Conservation (phyloP, 1,140 invertebrate species). For the Drosophila ficusphila region DNA sequence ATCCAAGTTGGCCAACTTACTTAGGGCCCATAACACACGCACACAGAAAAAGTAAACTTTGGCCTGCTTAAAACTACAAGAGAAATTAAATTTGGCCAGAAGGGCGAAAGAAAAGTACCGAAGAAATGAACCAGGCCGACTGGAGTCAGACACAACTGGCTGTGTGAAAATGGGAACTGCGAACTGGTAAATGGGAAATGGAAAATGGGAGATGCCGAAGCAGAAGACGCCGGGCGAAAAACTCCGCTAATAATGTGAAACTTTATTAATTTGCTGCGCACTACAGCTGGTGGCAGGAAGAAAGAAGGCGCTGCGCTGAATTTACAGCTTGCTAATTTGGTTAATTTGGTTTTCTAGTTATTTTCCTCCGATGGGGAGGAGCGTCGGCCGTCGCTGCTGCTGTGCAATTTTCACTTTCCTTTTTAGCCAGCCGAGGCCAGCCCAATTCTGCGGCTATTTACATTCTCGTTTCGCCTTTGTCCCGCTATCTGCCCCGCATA, state of each 20-base stretch:
- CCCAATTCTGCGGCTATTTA: slow-evolving; percentile 42
- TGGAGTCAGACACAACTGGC: slow-evolving; percentile 32
- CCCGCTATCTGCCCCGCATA: slow-evolving; percentile 36
- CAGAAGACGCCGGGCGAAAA: slow-evolving; percentile 20
- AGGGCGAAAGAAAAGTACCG: background rate
- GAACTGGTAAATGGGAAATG: slow-evolving; percentile 14
- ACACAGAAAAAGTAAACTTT: slow-evolving; percentile 39
- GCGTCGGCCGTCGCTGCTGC: slow-evolving; percentile 14
- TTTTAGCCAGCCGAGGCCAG: background rate
- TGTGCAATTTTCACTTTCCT: slow-evolving; percentile 51
- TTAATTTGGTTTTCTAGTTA: slow-evolving; percentile 74
- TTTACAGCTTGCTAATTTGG: slow-evolving; percentile 76
- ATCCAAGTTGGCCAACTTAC: slow-evolving; percentile 60
- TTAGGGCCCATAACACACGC: slow-evolving; percentile 22
- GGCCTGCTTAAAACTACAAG: slow-evolving; percentile 47
- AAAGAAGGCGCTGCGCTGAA: slow-evolving; percentile 28
- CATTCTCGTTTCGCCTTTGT: slow-evolving; percentile 22
- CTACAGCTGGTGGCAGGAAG: slow-evolving; percentile 44
- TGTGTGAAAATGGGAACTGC: background rate
- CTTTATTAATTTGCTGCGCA: slow-evolving; percentile 73
- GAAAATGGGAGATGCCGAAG: slow-evolving; percentile 26
- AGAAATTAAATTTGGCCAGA: slow-evolving; percentile 35
- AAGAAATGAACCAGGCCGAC: slow-evolving; percentile 24
- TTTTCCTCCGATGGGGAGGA: slow-evolving; percentile 39
- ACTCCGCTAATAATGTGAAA: slow-evolving; percentile 70